These are phyloP conservation scores for Platycercus adscitus DNA, from an alignment of 2,113 vertebrate genomes.

Conservation along the genomic window DNA sequence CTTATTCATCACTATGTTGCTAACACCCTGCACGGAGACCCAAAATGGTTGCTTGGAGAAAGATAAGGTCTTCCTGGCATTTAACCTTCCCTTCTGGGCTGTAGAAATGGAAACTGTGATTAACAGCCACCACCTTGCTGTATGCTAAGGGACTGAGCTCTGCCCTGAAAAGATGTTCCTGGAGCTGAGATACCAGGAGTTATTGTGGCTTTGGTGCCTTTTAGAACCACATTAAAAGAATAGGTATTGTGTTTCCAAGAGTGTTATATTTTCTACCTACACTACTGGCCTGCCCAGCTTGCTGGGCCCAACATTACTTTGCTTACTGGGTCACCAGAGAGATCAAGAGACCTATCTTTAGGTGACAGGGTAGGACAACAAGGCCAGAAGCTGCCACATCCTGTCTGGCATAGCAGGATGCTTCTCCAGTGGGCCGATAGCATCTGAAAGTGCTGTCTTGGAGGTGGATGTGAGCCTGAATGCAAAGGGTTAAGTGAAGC, in stretches of 20 bases:
- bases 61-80: neutral
- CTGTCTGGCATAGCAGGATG: too few species aligned
- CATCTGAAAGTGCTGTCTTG: neutral
- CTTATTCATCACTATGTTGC: conserved; percentile 31
- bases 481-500: neutral
- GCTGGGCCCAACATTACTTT: neutral
- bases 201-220: neutral
- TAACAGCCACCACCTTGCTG: neutral
- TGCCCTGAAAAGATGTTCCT: neutral
- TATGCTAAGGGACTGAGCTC: neutral
- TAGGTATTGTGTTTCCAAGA: neutral
- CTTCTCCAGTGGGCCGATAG: neutral
- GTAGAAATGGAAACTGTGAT: neutral
- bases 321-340: neutral
- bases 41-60: neutral
- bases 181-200: neutral
- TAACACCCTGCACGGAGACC: neutral
- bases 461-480: neutral
- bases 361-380: neutral
- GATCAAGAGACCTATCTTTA: neutral
- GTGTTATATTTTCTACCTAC: neutral
- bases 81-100: conserved; percentile 9
- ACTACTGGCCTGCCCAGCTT: neutral
- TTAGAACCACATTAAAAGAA: neutral
- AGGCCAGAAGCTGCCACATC: neutral